A percentile compares a stretch with the other conserved stretches of the same genome.
Conservation (phyloP, 1,140 invertebrate genomes). For the Zaprionus taronus region DNA sequence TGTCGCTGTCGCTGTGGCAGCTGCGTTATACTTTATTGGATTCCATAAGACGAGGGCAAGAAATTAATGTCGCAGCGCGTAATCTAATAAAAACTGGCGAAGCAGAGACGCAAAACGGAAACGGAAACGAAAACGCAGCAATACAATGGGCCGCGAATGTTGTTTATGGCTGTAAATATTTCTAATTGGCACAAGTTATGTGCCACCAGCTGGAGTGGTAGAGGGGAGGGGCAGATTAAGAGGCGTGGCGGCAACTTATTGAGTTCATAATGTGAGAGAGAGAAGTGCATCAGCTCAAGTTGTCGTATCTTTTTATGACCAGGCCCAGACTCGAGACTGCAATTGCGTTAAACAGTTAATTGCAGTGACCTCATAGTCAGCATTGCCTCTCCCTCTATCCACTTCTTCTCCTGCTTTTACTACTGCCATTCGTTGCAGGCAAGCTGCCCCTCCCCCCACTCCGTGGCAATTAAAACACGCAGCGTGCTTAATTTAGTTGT, state of each 20-base stretch:
- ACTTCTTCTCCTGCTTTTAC: background rate
- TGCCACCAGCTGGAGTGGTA: constrained; percentile 45
- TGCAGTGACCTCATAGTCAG: constrained; percentile 35
- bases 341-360: constrained; percentile 52
- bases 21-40: constrained; percentile 64
- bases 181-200: constrained; percentile 68
- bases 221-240: background rate
- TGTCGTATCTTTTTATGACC: constrained; percentile 51
- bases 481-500: constrained; percentile 60
- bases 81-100: constrained; percentile 71
- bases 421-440: constrained; percentile 42
- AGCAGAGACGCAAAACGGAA: constrained; percentile 25
- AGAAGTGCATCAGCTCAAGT: constrained; percentile 35
- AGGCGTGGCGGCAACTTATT: background rate
- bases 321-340: constrained; percentile 22
- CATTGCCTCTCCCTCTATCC: background rate
- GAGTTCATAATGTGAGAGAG: constrained; percentile 26
- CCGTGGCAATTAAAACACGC: constrained; percentile 40
- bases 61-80: constrained; percentile 67
- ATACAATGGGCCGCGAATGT: constrained; percentile 63
- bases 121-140: constrained; percentile 8
- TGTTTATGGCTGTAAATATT: constrained; percentile 77
- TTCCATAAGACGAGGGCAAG: constrained; percentile 47
- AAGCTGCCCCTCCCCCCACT: background rate
- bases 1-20: constrained; percentile 26